A percentile compares a stretch with the other conserved stretches of the same genome.
phyloP scores from a whole-genome alignment of 2,113 vertebrate genomes.

The Strix aluco region DNA sequence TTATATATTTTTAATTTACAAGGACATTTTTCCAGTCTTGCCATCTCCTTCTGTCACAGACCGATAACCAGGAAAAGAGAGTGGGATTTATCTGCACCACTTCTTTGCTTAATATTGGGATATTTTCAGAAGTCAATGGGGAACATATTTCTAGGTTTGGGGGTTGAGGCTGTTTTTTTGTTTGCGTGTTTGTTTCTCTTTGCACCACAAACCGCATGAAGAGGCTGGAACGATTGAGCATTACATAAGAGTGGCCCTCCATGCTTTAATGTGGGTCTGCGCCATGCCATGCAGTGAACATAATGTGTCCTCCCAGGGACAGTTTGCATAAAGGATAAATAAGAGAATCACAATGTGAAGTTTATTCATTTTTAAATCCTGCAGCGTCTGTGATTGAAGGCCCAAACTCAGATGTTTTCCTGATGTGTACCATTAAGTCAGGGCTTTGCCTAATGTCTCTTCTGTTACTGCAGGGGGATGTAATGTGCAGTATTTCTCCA shows the following conservation, averaged over 20 bases:
- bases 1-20: neutral
- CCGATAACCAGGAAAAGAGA: neutral
- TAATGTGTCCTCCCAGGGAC: constrained; percentile 84
- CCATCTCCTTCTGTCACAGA: neutral
- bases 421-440: constrained; percentile 85
- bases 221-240: constrained; percentile 48
- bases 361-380: constrained; percentile 93
- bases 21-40: neutral
- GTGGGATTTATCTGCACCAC: fast-evolving
- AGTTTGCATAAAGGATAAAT: constrained; percentile 91
- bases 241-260: constrained; percentile 74
- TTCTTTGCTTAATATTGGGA: neutral
- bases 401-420: constrained; percentile 87
- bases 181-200: constrained; percentile 43
- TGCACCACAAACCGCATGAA: constrained; percentile 6
- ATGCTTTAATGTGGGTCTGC: constrained; percentile 73
- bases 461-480: constrained; percentile 79
- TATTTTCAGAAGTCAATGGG: neutral
- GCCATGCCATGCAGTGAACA: constrained; percentile 73
- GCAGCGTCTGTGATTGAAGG: constrained; percentile 87
- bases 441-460: constrained; percentile 85
- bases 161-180: neutral
- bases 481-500: constrained; percentile 75
- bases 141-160: neutral
- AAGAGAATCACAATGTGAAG: constrained; percentile 90